A percentile compares a stretch with the other conserved stretches of the same genome.
Conservation (phyloP, 2,113 vertebrate genomes). For the Pygoscelis adeliae region DNA sequence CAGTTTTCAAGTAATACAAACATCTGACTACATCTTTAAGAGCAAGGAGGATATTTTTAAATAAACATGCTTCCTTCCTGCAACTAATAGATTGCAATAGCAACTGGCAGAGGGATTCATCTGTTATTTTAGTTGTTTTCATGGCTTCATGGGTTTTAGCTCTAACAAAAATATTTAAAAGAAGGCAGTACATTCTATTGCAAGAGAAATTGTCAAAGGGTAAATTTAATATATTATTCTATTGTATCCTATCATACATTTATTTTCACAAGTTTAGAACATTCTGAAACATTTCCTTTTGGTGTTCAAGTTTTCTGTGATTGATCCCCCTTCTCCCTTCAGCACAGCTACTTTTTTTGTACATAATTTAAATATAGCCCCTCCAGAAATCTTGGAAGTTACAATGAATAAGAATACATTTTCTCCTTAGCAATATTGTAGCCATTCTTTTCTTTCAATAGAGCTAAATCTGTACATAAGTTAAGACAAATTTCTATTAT, state of each 20-base stretch:
- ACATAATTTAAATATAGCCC: background rate
- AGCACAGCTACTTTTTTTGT: background rate
- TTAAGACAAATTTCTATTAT: background rate
- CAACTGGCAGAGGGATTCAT: conserved; percentile 39
- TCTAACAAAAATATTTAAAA: conserved; percentile 34
- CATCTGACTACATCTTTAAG: conserved; percentile 29
- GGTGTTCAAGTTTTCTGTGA: background rate
- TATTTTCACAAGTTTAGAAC: background rate
- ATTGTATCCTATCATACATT: background rate
- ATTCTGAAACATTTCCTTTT: background rate
- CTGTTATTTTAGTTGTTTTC: conserved; percentile 50
- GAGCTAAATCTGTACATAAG: background rate
- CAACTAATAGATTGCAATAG: conserved; percentile 56
- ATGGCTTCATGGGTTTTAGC: background rate
- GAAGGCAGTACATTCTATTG: background rate
- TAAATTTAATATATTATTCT: background rate
- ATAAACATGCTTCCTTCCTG: conserved; percentile 50
- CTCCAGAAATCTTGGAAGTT: background rate
- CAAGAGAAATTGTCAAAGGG: background rate
- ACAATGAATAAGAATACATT: background rate
- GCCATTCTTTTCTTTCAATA: background rate
- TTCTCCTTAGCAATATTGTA: background rate
- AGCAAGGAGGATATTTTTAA: conserved; percentile 40
- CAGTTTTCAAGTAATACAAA: background rate
- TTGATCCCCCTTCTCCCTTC: background rate